phyloP scores from a whole-genome alignment of 1,140 invertebrate genomes.

The Helicoverpa zea region DNA sequence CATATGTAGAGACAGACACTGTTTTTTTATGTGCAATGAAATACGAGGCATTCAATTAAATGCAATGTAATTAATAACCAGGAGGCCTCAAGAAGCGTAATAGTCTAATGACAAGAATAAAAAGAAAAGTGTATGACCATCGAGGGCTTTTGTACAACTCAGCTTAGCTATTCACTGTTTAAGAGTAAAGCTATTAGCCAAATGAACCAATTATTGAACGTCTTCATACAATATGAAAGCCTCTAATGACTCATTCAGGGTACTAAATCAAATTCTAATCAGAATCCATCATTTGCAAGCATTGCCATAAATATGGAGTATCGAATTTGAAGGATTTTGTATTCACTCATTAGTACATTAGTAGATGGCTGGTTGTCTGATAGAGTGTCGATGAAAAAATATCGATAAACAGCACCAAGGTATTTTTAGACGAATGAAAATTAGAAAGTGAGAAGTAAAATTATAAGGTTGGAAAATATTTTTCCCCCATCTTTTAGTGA shows the following conservation, averaged over 20 bases:
- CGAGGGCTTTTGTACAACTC: not conserved
- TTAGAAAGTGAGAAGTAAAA: too few species aligned
- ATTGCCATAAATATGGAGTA: conserved; percentile 1
- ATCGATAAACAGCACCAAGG: too few species aligned
- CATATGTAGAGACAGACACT: too few species aligned
- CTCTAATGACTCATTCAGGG: conserved; percentile 31
- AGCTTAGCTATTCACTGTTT: conserved; percentile 28
- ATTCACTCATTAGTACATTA: not conserved
- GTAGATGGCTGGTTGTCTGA: too few species aligned
- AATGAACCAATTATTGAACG: conserved; percentile 33
- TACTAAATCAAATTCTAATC: conserved; percentile 41
- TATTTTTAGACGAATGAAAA: too few species aligned
- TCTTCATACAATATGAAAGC: conserved; percentile 3
- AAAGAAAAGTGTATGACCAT: not conserved
- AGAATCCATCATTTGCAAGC: conserved; percentile 38
- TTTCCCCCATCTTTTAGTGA: too few species aligned
- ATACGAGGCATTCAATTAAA: too few species aligned
- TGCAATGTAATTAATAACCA: too few species aligned
- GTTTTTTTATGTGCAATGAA: too few species aligned
- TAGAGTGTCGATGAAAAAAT: too few species aligned
- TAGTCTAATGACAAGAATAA: not conserved
- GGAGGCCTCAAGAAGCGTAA: not conserved
- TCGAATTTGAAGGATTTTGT: not conserved
- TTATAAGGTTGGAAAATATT: too few species aligned
- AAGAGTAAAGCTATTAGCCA: not conserved